Evolutionary conservation across 2,888 invertebrate genomes (phyloP).

Genomic region (Rhagophthalmus giganteus): DNA sequence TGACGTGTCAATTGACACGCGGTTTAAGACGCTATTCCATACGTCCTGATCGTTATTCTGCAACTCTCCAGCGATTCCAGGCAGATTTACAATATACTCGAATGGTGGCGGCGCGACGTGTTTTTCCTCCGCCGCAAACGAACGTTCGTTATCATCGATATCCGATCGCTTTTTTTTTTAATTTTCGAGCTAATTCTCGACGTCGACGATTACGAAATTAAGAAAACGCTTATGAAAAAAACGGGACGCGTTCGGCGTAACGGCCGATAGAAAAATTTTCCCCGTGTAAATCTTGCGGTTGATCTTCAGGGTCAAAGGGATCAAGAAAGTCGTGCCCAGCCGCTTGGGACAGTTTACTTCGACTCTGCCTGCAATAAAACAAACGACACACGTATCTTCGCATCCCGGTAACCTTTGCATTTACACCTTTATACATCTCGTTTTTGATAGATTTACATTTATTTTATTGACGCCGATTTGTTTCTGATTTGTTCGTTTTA

Average conservation of each 20-base stretch:
- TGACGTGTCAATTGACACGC: conserved; percentile 45
- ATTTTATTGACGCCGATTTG: not conserved
- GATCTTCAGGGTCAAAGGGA: conserved; percentile 22
- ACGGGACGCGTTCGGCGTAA: too few species aligned
- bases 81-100: conserved; percentile 10
- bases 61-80: conserved; percentile 8
- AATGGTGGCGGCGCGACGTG: too few species aligned
- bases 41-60: conserved; percentile 18
- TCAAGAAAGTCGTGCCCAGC: conserved; percentile 22
- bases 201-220: too few species aligned
- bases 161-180: too few species aligned
- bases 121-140: too few species aligned
- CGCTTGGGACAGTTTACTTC: conserved; percentile 32
- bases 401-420: conserved; percentile 11
- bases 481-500: not conserved
- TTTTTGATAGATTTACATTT: conserved; percentile 1
- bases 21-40: conserved; percentile 30
- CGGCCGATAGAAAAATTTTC: conserved; percentile 11
- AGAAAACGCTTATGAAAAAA: too few species aligned
- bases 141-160: too few species aligned
- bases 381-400: conserved; percentile 27
- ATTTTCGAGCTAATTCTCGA: too few species aligned
- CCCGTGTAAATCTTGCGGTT: conserved; percentile 20
- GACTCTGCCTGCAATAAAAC: conserved; percentile 33
- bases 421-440: conserved; percentile 16